phyloP scores from a whole-genome alignment of 2,113 vertebrate genomes.

The Pogonocichla stellata region DNA sequence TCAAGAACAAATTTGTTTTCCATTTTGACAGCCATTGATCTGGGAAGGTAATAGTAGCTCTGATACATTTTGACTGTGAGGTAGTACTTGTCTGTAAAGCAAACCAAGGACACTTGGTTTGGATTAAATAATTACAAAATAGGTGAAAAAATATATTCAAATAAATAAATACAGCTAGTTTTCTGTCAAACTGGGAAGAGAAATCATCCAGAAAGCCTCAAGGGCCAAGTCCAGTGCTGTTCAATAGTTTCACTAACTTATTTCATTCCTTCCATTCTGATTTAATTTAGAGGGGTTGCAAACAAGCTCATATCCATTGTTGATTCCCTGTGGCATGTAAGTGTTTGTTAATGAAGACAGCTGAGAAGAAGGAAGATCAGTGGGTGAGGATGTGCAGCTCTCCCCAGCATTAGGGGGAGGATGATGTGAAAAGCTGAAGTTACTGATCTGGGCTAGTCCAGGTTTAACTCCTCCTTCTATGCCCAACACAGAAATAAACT shows the following conservation, averaged over 20 bases:
- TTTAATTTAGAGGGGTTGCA: not conserved
- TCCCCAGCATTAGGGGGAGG: not conserved
- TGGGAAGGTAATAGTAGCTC: not conserved
- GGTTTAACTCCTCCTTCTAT: not conserved
- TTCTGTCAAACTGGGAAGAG: not conserved
- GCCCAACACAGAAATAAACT: not conserved
- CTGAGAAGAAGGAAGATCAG: not conserved
- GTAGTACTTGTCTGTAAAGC: not conserved
- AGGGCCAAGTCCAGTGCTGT: not conserved
- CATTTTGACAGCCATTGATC: not conserved
- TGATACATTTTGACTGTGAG: conserved; percentile 1
- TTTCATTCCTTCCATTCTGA: not conserved
- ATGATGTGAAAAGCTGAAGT: not conserved
- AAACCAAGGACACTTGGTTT: not conserved
- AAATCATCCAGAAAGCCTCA: not conserved
- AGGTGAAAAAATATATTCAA: not conserved
- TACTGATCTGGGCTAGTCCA: not conserved
- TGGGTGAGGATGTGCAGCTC: not conserved
- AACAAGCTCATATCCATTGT: not conserved
- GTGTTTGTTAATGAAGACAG: not conserved
- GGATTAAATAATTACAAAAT: not conserved
- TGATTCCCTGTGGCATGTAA: not conserved
- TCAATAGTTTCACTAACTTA: not conserved
- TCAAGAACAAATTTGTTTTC: not conserved
- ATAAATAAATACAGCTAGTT: not conserved